Conservation (phyloP, 2,888 invertebrate genomes). For the Bombylius major region DNA sequence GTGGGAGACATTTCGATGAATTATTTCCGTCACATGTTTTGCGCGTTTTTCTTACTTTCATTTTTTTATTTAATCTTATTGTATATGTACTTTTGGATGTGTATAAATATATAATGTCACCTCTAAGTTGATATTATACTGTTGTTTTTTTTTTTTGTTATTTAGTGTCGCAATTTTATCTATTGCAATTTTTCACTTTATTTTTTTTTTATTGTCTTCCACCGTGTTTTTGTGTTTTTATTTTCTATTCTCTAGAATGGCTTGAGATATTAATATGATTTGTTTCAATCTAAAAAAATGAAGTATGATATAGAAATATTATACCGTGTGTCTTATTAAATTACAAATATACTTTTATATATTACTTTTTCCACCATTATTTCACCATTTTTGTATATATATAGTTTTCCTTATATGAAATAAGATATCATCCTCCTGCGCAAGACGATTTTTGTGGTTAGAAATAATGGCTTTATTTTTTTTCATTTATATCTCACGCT, state of each 20-base stretch:
- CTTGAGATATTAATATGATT: background rate
- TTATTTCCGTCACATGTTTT: constrained; percentile 24
- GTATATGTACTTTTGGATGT: too few species aligned
- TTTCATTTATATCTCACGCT: background rate
- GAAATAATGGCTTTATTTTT: background rate
- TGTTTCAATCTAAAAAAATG: background rate
- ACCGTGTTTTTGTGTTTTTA: too few species aligned
- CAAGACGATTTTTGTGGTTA: background rate
- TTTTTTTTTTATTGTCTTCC: background rate
- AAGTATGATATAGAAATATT: too few species aligned
- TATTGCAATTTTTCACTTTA: background rate
- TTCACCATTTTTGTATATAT: too few species aligned
- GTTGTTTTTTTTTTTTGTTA: too few species aligned
- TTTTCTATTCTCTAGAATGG: background rate
- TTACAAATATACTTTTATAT: too few species aligned
- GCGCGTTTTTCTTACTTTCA: background rate
- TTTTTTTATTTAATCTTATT: too few species aligned
- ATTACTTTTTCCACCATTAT: too few species aligned
- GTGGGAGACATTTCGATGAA: constrained; percentile 39
- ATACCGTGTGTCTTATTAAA: too few species aligned
- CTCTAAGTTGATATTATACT: too few species aligned
- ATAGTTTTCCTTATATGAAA: background rate
- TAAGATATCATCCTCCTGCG: background rate
- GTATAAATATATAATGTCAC: too few species aligned
- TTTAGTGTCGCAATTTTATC: too few species aligned